Conservation (phyloP, 2,888 invertebrate species). For the Rotaria socialis region DNA sequence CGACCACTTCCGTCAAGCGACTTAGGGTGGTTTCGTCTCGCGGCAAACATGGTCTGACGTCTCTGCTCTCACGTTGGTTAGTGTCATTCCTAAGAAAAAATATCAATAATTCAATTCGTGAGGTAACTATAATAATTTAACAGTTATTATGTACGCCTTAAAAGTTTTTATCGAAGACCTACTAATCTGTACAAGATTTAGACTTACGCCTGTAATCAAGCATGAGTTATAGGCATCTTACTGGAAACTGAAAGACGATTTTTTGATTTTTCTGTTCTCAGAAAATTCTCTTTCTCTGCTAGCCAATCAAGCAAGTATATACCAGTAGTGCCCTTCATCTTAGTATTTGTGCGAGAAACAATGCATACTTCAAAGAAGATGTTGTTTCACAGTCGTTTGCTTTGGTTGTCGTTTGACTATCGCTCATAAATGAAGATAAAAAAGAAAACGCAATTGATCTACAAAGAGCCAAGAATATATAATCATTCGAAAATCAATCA, state of each 20-base stretch:
- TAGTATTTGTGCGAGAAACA: neutral
- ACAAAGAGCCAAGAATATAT: too few relatives aligned
- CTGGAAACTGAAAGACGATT: too few relatives aligned
- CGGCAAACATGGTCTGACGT: neutral
- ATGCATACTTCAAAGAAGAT: neutral
- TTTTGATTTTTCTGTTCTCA: too few relatives aligned
- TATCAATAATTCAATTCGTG: neutral
- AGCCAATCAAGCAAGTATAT: neutral
- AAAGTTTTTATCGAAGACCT: too few relatives aligned
- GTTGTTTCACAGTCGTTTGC: neutral
- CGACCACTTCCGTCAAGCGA: neutral
- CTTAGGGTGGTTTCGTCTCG: neutral
- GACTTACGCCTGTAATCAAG: neutral
- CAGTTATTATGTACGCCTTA: too few relatives aligned
- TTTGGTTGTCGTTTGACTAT: neutral
- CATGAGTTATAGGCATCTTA: neutral
- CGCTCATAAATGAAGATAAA: neutral
- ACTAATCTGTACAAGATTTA: too few relatives aligned
- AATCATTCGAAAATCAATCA: neutral
- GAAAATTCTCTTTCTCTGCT: neutral
- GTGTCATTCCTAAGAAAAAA: neutral
- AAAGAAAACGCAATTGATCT: too few relatives aligned
- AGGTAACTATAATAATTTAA: too few relatives aligned
- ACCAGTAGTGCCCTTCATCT: too few relatives aligned
- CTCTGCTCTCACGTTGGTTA: neutral